Conservation (phyloP, 2,113 vertebrate species). For the Arothron firmamentum region DNA sequence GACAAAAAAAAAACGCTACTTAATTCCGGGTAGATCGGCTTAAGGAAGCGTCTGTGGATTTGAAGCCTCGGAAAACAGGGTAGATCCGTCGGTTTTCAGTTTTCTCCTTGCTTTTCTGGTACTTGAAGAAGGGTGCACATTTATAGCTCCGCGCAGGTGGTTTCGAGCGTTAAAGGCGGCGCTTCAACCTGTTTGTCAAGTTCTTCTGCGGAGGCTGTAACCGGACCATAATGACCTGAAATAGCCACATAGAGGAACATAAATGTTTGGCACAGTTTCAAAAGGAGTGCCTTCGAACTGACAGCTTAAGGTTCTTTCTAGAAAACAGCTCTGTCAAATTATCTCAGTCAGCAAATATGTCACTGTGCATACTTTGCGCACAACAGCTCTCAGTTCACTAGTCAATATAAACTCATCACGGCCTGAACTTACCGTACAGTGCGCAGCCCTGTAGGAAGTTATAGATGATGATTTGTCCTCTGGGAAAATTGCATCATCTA, state of each 20-base stretch:
- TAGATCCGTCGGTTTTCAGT: background rate
- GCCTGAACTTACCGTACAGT: slow-evolving; percentile 1
- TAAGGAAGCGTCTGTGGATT: slow-evolving; percentile 32
- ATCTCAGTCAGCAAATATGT: background rate
- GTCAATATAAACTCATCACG: background rate
- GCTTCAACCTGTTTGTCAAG: slow-evolving; percentile 62
- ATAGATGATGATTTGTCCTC: background rate
- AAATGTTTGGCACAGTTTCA: slow-evolving; percentile 1
- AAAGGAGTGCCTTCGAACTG: slow-evolving; percentile 21
- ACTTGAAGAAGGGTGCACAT: background rate
- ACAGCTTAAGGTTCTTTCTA: slow-evolving; percentile 5
- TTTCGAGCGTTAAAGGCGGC: slow-evolving; percentile 46
- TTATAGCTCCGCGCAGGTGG: slow-evolving; percentile 24
- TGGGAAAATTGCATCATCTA: slow-evolving; percentile 18
- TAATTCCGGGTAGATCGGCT: slow-evolving; percentile 46
- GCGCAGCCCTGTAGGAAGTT: background rate
- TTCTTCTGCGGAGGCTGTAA: slow-evolving; percentile 36
- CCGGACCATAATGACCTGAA: slow-evolving; percentile 52
- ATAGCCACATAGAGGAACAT: slow-evolving; percentile 24
- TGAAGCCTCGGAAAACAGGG: slow-evolving; percentile 28
- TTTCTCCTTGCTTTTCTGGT: slow-evolving; percentile 1
- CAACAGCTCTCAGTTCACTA: background rate
- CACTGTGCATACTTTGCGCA: slow-evolving; percentile 12
- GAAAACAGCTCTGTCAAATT: no score
- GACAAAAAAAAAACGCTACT: no score